These are phyloP conservation scores for Drosophila neocordata DNA, from an alignment of 1,140 invertebrate species.

Conservation along the genomic window DNA sequence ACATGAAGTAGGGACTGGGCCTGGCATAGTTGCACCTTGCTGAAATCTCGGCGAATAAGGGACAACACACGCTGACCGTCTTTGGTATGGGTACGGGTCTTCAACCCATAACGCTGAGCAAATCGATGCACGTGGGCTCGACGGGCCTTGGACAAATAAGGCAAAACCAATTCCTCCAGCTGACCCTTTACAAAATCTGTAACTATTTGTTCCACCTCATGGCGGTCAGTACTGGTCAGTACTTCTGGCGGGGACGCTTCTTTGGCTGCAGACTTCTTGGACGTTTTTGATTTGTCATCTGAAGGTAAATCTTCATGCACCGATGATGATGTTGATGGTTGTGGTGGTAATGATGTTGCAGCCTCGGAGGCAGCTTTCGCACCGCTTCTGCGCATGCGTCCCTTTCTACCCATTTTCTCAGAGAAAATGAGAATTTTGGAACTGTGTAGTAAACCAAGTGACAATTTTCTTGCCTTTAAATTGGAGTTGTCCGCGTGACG, in stretches of 20 bases:
- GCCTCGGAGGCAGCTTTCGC: neutral
- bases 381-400: neutral
- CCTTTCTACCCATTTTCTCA: neutral
- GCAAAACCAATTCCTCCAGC: conserved; percentile 28
- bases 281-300: neutral
- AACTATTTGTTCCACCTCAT: conserved; percentile 39
- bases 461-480: no score
- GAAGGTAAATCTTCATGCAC: neutral
- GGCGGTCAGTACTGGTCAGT: conserved; percentile 16
- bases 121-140: conserved; percentile 57
- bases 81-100: conserved; percentile 52
- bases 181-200: conserved; percentile 40
- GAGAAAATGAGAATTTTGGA: neutral
- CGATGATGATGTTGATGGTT: neutral
- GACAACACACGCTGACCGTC: conserved; percentile 42
- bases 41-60: conserved; percentile 17
- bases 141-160: conserved; percentile 31
- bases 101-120: conserved; percentile 51
- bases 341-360: neutral
- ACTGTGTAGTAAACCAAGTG: no score
- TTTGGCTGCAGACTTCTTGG: neutral
- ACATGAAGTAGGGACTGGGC: neutral
- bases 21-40: neutral
- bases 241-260: neutral
- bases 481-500: no score